A percentile compares a stretch with the other conserved stretches of the same genome.
Conservation (phyloP, 2,888 invertebrate genomes). For the Chrysolina haemoptera region DNA sequence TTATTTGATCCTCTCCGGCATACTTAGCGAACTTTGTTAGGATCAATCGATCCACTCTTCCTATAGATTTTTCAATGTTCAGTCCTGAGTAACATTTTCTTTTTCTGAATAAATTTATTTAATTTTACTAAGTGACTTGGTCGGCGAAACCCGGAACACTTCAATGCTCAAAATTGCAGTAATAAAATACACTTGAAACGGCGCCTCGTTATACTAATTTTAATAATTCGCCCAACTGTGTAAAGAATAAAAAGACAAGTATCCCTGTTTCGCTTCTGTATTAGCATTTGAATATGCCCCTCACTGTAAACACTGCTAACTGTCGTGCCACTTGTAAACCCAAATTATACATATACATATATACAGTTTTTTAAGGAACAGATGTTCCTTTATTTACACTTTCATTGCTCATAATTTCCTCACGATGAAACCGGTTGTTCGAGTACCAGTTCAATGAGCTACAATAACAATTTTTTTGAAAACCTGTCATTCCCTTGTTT, state of each 20-base stretch:
- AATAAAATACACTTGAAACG: neutral
- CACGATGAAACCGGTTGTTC: conserved; percentile 27
- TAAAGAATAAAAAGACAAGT: conserved; percentile 55
- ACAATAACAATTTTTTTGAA: neutral
- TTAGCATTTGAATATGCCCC: conserved; percentile 63
- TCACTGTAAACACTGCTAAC: conserved; percentile 56
- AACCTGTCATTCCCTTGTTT: conserved; percentile 18
- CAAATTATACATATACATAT: conserved; percentile 56
- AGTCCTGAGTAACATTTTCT: too few relatives aligned
- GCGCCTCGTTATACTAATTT: conserved; percentile 30
- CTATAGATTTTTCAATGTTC: too few relatives aligned
- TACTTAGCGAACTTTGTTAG: too few relatives aligned
- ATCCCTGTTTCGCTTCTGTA: conserved; percentile 54
- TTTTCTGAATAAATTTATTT: too few relatives aligned
- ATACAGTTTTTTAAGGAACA: conserved; percentile 54
- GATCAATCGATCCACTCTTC: too few relatives aligned
- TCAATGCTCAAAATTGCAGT: neutral
- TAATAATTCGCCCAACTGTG: conserved; percentile 40
- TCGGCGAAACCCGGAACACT: neutral
- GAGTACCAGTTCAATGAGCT: conserved; percentile 6
- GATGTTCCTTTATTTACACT: conserved; percentile 51
- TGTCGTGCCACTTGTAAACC: conserved; percentile 54
- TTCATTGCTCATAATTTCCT: conserved; percentile 36
- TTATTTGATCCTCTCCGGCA: too few relatives aligned
- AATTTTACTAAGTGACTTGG: too few relatives aligned